These are phyloP conservation scores for Lindbergichthys nudifrons DNA, from an alignment of 2,797 vertebrate genomes.

Conservation along the genomic window DNA sequence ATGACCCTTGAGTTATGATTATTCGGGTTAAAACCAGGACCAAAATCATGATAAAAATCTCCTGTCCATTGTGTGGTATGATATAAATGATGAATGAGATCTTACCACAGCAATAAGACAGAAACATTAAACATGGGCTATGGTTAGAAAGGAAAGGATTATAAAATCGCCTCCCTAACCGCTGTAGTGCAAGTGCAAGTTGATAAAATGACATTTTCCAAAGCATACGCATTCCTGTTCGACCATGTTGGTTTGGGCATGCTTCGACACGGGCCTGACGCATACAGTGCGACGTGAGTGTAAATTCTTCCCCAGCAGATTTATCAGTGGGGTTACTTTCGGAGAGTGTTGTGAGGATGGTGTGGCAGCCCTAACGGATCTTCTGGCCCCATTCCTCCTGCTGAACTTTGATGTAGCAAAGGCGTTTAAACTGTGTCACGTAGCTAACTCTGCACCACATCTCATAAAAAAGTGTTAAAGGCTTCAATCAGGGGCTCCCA, in stretches of 20 bases:
- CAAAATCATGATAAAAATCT: slow-evolving; percentile 58
- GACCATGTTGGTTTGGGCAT: slow-evolving; percentile 77
- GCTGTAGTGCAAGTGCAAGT: slow-evolving; percentile 54
- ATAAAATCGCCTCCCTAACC: slow-evolving; percentile 54
- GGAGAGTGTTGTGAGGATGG: slow-evolving; percentile 58
- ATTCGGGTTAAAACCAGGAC: slow-evolving; percentile 50
- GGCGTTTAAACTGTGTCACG: slow-evolving; percentile 71
- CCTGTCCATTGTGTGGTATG: slow-evolving; percentile 38
- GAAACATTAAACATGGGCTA: slow-evolving; percentile 57
- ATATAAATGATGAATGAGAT: slow-evolving; percentile 43
- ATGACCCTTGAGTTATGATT: slow-evolving; percentile 48
- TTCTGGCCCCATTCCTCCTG: slow-evolving; percentile 64
- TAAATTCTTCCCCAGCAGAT: slow-evolving; percentile 77
- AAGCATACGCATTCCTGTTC: slow-evolving; percentile 69
- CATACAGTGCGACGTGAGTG: slow-evolving; percentile 61
- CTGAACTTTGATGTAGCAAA: slow-evolving; percentile 72
- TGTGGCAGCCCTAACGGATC: slow-evolving; percentile 52
- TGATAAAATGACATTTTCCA: slow-evolving; percentile 74
- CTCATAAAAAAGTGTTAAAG: slow-evolving; percentile 80
- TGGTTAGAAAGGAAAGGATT: slow-evolving; percentile 52
- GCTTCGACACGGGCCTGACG: slow-evolving; percentile 73
- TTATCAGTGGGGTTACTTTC: slow-evolving; percentile 75
- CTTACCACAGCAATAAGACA: slow-evolving; percentile 65
- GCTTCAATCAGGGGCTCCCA: slow-evolving; percentile 78
- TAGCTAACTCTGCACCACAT: slow-evolving; percentile 62